Conservation (phyloP, 2,888 invertebrate species). For the Cheilosia pagana region DNA sequence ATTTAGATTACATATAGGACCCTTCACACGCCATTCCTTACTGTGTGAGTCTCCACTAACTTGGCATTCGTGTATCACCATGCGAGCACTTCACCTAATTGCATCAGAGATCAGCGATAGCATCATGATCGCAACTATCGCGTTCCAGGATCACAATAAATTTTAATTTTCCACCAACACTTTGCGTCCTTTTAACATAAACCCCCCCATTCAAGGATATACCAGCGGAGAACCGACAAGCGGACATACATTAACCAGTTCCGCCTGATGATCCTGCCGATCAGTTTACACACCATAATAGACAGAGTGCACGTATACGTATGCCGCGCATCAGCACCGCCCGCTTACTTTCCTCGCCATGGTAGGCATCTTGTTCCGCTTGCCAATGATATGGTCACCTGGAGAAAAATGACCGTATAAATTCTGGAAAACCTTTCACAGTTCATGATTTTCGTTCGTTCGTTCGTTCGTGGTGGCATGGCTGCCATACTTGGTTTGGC, state of each 20-base stretch:
- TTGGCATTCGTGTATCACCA: constrained; percentile 56
- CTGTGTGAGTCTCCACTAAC: neutral
- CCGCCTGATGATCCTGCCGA: constrained; percentile 71
- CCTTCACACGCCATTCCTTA: constrained; percentile 32
- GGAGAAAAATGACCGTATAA: constrained; percentile 74
- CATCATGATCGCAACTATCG: constrained; percentile 65
- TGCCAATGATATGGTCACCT: constrained; percentile 75
- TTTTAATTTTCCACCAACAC: constrained; percentile 67
- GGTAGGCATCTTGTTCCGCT: constrained; percentile 71
- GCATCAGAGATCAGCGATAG: constrained; percentile 56
- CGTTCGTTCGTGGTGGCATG: constrained; percentile 26
- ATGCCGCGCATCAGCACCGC: constrained; percentile 2
- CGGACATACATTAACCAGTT: constrained; percentile 67
- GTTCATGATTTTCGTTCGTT: constrained; percentile 72
- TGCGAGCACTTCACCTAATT: constrained; percentile 68
- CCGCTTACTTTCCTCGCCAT: constrained; percentile 23
- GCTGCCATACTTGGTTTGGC: constrained; percentile 47
- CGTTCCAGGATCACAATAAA: constrained; percentile 67
- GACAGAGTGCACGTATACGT: constrained; percentile 10
- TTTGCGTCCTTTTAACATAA: constrained; percentile 53
- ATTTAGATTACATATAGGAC: neutral
- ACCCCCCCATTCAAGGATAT: constrained; percentile 48
- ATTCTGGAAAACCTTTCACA: constrained; percentile 74
- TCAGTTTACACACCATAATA: constrained; percentile 46
- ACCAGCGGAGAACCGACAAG: constrained; percentile 12